Conservation (phyloP, 2,113 vertebrate genomes). For the Choloepus hoffmanni region DNA sequence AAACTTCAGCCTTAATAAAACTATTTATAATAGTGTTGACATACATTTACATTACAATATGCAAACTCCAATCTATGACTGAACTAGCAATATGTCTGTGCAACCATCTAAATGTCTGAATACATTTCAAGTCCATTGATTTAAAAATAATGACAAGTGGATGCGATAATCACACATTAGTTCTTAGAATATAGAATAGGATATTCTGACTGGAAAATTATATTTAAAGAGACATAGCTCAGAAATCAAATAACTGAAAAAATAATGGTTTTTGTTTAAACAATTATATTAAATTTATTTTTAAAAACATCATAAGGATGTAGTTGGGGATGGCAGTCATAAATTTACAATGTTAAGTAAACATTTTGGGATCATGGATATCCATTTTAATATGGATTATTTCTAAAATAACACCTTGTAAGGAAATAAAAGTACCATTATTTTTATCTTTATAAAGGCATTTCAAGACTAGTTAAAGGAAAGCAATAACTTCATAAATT, state of each 20-base stretch:
- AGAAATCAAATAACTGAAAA: constrained; percentile 79
- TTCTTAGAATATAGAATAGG: constrained; percentile 72
- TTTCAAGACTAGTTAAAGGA: constrained; percentile 19
- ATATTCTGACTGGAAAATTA: constrained; percentile 76
- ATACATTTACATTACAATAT: constrained; percentile 86
- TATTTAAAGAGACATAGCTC: constrained; percentile 72
- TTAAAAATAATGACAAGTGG: constrained; percentile 80
- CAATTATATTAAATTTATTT: constrained; percentile 63
- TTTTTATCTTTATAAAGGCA: constrained; percentile 71
- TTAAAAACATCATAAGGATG: constrained; percentile 78
- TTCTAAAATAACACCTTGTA: constrained; percentile 73
- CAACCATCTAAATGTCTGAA: constrained; percentile 79
- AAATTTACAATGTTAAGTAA: constrained; percentile 67
- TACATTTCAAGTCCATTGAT: constrained; percentile 76
- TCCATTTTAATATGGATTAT: constrained; percentile 68
- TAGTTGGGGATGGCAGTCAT: constrained; percentile 72
- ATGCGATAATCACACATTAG: constrained; percentile 75
- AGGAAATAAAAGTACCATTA: constrained; percentile 81
- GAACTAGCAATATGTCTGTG: constrained; percentile 83
- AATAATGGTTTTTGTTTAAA: constrained; percentile 70
- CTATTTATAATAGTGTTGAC: constrained; percentile 85
- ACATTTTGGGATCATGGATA: constrained; percentile 65
- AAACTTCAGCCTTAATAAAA: constrained; percentile 85
- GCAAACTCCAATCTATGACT: constrained; percentile 82
- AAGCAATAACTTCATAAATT: background rate